Percentiles rank a stretch among this genome's conserved stretches.
Evolutionary conservation across 2,113 vertebrate genomes (phyloP).

Genomic region (Haemorhous mexicanus): DNA sequence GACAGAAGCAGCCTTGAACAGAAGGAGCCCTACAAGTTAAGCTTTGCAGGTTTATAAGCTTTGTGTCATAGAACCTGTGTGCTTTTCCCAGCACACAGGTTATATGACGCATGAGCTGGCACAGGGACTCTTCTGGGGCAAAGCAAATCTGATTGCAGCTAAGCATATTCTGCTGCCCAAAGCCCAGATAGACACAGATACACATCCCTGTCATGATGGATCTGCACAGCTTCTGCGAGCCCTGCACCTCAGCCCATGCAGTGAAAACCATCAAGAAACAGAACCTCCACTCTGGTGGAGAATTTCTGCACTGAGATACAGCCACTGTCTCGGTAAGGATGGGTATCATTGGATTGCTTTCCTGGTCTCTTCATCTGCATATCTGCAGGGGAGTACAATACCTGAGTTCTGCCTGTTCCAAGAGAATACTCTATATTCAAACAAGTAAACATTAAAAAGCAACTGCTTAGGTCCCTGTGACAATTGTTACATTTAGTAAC

Average conservation of each 20-base stretch:
- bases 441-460: background rate
- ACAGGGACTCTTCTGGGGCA: background rate
- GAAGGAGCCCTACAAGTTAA: background rate
- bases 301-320: background rate
- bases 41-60: background rate
- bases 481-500: background rate
- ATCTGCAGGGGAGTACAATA: background rate
- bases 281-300: background rate
- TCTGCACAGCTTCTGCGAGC: background rate
- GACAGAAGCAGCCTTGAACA: background rate
- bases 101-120: background rate
- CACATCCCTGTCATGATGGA: background rate
- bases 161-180: background rate
- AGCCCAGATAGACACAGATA: background rate
- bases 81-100: background rate
- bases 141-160: background rate
- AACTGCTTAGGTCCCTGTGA: background rate
- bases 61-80: no score
- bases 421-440: background rate
- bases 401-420: background rate
- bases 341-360: background rate
- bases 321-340: background rate
- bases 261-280: background rate
- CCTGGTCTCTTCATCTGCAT: background rate
- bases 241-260: rapidly evolving